phyloP scores from a whole-genome alignment of 2,888 invertebrate species.

The Oegoconia quadripuncta region DNA sequence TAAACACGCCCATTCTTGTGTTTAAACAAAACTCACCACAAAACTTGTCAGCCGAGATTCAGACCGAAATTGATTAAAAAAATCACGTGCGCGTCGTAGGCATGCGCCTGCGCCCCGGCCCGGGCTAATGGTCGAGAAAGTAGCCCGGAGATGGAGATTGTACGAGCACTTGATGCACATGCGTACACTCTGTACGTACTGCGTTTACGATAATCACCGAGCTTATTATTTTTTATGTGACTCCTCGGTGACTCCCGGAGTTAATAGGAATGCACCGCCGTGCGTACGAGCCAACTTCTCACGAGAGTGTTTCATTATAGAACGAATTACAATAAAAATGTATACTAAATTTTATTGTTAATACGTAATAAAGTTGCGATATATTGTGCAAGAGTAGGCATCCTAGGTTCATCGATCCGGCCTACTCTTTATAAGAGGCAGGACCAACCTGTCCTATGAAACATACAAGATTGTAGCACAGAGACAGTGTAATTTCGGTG shows the following conservation, averaged over 20 bases:
- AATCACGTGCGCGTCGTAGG: conserved; percentile 36
- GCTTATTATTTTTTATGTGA: conserved; percentile 76
- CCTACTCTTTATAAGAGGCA: too few species aligned
- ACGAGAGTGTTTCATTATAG: not conserved
- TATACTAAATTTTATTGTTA: too few species aligned
- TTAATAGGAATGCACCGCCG: conserved; percentile 31
- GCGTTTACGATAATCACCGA: conserved; percentile 53
- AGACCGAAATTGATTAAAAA: conserved; percentile 26
- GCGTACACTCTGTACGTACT: conserved; percentile 29
- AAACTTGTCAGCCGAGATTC: conserved; percentile 3
- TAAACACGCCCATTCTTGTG: too few species aligned
- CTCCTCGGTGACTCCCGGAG: conserved; percentile 35
- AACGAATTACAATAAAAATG: too few species aligned
- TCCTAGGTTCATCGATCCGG: too few species aligned
- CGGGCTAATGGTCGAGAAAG: conserved; percentile 54
- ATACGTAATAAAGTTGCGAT: too few species aligned
- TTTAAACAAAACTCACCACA: not conserved
- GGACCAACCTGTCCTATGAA: too few species aligned
- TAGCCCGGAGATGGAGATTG: conserved; percentile 54
- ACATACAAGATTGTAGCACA: too few species aligned
- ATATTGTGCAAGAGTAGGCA: too few species aligned
- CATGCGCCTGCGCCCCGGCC: conserved; percentile 20
- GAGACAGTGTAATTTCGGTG: too few species aligned
- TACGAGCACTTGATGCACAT: conserved; percentile 35
- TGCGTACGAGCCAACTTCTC: conserved; percentile 17